Evolutionary conservation across 2,888 invertebrate species (phyloP).

Genomic region (Calliphora vomitoria): DNA sequence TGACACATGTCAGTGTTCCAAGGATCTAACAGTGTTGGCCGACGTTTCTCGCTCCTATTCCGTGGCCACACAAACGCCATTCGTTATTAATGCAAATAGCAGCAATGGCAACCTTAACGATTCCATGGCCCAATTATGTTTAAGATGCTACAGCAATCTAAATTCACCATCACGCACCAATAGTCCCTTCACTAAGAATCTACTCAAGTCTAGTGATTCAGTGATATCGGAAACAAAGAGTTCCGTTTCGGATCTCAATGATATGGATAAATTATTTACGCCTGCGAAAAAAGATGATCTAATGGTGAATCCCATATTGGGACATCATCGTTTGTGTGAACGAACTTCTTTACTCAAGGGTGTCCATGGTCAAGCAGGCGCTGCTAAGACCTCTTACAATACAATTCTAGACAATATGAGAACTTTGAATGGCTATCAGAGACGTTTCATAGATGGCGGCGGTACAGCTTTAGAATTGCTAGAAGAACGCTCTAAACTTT

Average conservation of each 20-base stretch:
- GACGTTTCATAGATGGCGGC: conserved; percentile 81
- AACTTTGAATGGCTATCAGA: conserved; percentile 77
- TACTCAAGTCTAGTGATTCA: conserved; percentile 84
- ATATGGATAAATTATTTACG: conserved; percentile 83
- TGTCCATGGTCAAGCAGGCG: conserved; percentile 53
- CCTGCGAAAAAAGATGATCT: conserved; percentile 84
- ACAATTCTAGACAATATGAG: conserved; percentile 77
- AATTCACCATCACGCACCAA: conserved; percentile 84
- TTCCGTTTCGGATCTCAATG: conserved; percentile 84
- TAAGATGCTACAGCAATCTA: conserved; percentile 87
- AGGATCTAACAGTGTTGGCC: conserved; percentile 85
- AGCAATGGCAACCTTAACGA: conserved; percentile 76
- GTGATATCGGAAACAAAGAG: conserved; percentile 85
- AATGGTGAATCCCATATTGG: conserved; percentile 85
- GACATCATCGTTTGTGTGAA: conserved; percentile 88
- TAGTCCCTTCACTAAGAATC: conserved; percentile 84
- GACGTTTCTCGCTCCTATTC: conserved; percentile 87
- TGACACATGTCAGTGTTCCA: conserved; percentile 91
- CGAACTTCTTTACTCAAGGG: conserved; percentile 77
- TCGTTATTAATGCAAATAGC: conserved; percentile 65
- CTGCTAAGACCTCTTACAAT: conserved; percentile 65
- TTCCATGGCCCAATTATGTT: conserved; percentile 85
- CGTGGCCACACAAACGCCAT: conserved; percentile 88
- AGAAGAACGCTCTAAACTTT: conserved; percentile 75
- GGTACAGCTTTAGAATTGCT: conserved; percentile 81